Evolutionary conservation across 2,888 invertebrate genomes (phyloP), one percentile per base, ranked within the genome.

Genomic region (Pharmacophagus antenor): DNA sequence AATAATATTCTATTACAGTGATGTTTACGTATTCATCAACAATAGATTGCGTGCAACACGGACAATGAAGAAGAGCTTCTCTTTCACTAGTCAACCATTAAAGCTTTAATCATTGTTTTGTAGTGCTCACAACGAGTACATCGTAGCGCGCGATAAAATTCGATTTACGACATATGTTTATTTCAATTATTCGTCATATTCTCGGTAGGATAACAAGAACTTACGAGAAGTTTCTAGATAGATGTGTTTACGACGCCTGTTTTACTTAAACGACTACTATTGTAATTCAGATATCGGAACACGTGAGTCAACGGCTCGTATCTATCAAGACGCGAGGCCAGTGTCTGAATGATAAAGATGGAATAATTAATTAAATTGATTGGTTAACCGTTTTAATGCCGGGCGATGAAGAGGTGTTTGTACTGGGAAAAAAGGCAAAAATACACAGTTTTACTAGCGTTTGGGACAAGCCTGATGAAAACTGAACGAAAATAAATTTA

Each of bases 71-170:
- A 37, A 37, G n/a, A 18, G 51, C 21, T 21, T 37, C 15, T 15
- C 15, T 37, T 51, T 31, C 51, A 21, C 21, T 51, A n/a, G 2
- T 15, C 5, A 37, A 50, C 31, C 37, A 21, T 37, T 37, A 21
- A 51, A 17, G 51, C 25, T 27, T 53, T 44, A n/a, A 25, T 46
- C 54, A 20, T 27, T 42, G n/a, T 15, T 44, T 4, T 23, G 10
- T 17, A 42, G 44, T 44, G 23, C 42, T 15, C 12, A 15, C 41
- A n/a, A 17, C 42, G 15, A n/a, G 18, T 44, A 44, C 42, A 18
- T n/a, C 37, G 37, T 37, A n/a, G 37, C 2, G 6, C 18, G 18
- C 42, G 18, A 44, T 44, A 18, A 49, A 23, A 49, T 23, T 31
- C 10, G 7, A 47, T 47, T 51, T 18, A 51, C n/a, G n/a, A 37